A percentile compares a stretch with the other conserved stretches of the same genome.
Evolutionary conservation across 2,888 invertebrate genomes (phyloP).

Genomic region (Nycteola revayana): DNA sequence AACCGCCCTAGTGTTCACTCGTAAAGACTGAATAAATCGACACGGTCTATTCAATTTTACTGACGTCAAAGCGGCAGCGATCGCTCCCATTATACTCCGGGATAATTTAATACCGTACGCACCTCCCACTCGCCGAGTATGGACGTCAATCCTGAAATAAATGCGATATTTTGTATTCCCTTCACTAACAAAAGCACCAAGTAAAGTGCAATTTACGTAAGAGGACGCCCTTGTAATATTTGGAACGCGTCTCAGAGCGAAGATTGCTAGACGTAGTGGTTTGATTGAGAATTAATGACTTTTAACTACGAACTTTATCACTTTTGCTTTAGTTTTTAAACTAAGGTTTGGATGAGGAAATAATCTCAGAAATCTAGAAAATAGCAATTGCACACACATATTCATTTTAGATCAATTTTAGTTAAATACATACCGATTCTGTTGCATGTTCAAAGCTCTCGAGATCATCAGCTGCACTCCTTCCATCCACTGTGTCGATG

Average conservation of each 20-base stretch:
- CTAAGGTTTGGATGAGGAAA: too few species aligned
- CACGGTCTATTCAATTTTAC: conserved; percentile 82
- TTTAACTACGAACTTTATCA: too few species aligned
- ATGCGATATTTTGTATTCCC: background rate
- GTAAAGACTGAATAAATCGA: conserved; percentile 81
- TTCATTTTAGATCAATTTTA: too few species aligned
- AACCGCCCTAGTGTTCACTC: conserved; percentile 77
- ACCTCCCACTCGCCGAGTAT: conserved; percentile 42
- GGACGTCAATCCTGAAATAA: conserved; percentile 83
- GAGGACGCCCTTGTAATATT: too few species aligned
- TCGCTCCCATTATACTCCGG: conserved; percentile 72
- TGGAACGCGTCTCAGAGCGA: too few species aligned
- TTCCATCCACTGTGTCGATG: conserved; percentile 83
- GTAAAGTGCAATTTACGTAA: too few species aligned
- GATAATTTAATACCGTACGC: conserved; percentile 86
- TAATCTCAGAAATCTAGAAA: too few species aligned
- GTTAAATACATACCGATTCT: conserved; percentile 76
- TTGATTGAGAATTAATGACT: too few species aligned
- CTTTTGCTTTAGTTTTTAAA: too few species aligned
- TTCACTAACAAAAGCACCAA: too few species aligned
- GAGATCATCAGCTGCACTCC: conserved; percentile 75
- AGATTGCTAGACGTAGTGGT: too few species aligned
- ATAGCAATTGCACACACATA: too few species aligned
- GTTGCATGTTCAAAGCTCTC: conserved; percentile 66
- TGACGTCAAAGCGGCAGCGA: conserved; percentile 84